Percentiles rank a stretch among this genome's conserved stretches.
These are phyloP conservation scores for Agelastica alni DNA, from an alignment of 2,888 invertebrate species.

Conservation along the genomic window DNA sequence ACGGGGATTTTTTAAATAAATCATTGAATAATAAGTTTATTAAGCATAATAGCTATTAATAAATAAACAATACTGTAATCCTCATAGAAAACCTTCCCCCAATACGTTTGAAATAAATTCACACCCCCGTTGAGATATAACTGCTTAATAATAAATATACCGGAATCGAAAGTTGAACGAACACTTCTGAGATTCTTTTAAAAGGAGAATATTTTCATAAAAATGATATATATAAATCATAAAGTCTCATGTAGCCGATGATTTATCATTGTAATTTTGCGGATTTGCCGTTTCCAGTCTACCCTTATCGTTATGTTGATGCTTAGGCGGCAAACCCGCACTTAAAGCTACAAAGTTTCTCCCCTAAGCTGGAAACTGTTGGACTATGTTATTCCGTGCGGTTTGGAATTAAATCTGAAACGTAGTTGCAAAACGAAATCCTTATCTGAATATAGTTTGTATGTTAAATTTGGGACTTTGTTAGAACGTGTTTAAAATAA, in stretches of 20 bases:
- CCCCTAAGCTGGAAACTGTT: neutral
- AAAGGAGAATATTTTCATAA: neutral
- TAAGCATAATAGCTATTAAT: no score
- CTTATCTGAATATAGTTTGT: neutral
- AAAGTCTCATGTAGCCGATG: neutral
- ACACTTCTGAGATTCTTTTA: neutral
- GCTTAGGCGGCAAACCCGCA: neutral
- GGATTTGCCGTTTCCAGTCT: neutral
- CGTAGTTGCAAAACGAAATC: neutral
- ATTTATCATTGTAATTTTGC: neutral
- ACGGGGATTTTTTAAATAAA: no score
- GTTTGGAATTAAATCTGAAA: neutral
- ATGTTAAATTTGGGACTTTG: neutral
- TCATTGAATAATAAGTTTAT: no score
- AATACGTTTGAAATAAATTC: no score
- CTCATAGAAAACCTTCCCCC: no score
- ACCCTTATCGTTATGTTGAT: neutral
- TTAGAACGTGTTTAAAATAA: no score
- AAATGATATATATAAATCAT: neutral
- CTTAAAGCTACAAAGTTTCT: constrained; percentile 2
- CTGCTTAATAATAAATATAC: neutral
- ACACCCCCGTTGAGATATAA: neutral
- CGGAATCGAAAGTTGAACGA: neutral
- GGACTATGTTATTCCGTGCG: neutral
- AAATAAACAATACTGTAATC: no score